Conservation (phyloP, 2,113 vertebrate genomes). For the Seriola quinqueradiata region DNA sequence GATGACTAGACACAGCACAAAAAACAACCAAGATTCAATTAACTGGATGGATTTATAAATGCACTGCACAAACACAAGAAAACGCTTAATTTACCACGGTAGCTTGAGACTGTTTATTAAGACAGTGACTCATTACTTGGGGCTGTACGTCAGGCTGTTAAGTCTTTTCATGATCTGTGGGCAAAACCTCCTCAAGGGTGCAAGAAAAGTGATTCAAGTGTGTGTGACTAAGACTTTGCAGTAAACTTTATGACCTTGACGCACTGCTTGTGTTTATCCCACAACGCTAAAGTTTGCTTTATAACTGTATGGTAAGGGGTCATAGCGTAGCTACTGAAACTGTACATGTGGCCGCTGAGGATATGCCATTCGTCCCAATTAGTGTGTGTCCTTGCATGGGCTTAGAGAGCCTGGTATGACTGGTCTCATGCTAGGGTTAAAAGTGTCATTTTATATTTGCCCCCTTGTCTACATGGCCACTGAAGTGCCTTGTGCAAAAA, state of each 20-base stretch:
- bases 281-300: neutral
- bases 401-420: neutral
- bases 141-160: neutral
- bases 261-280: neutral
- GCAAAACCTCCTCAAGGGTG: neutral
- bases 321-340: neutral
- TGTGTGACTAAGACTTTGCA: neutral
- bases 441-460: neutral
- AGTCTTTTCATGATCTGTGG: neutral
- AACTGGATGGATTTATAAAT: neutral
- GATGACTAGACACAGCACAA: neutral
- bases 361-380: neutral
- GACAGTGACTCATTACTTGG: neutral
- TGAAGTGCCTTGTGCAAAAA: neutral
- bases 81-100: neutral
- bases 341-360: neutral
- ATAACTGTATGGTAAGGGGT: neutral
- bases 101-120: slow-evolving; percentile 6
- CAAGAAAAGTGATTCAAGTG: neutral
- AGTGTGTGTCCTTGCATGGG: neutral
- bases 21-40: neutral
- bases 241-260: neutral
- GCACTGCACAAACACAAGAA: neutral
- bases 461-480: neutral
- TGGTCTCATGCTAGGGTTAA: neutral